Percentiles rank a stretch among this genome's conserved stretches.
Evolutionary conservation across 2,113 vertebrate genomes (phyloP).

Genomic region (Chionis minor): DNA sequence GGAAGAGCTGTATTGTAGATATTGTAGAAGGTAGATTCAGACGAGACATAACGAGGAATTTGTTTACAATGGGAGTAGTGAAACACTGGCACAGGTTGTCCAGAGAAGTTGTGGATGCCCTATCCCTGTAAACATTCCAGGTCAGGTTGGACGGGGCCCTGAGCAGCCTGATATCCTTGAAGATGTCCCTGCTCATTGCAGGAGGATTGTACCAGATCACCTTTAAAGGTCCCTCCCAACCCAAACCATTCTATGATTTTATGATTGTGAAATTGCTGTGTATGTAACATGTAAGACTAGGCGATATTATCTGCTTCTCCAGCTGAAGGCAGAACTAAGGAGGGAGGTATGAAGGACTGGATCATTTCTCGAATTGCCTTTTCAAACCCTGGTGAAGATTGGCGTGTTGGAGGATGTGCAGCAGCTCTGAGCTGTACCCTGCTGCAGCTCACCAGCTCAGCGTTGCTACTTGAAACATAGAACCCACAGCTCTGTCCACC

Average conservation of each 20-base stretch:
- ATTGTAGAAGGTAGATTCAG: background rate
- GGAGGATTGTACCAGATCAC: background rate
- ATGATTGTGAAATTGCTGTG: fast-evolving
- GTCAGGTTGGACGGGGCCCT: background rate
- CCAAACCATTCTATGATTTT: background rate
- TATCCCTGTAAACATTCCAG: background rate
- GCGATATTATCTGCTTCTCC: background rate
- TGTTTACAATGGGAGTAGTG: background rate
- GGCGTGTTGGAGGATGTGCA: background rate
- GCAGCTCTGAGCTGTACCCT: background rate
- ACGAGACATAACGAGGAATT: background rate
- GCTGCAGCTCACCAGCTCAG: background rate
- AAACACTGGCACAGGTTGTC: background rate
- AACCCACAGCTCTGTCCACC: background rate
- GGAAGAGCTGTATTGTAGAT: background rate
- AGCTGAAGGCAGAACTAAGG: background rate
- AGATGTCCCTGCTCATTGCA: background rate
- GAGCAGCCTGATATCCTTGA: background rate
- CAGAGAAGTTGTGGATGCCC: background rate
- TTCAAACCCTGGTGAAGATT: background rate
- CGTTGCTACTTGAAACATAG: background rate
- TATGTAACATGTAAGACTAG: background rate
- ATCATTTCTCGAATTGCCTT: background rate
- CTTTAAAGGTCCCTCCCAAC: background rate
- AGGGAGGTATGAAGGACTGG: fast-evolving